Percentiles rank a stretch among this genome's conserved stretches.
Conservation (phyloP, 2,888 invertebrate genomes). For the Pristionchus arcanus region DNA sequence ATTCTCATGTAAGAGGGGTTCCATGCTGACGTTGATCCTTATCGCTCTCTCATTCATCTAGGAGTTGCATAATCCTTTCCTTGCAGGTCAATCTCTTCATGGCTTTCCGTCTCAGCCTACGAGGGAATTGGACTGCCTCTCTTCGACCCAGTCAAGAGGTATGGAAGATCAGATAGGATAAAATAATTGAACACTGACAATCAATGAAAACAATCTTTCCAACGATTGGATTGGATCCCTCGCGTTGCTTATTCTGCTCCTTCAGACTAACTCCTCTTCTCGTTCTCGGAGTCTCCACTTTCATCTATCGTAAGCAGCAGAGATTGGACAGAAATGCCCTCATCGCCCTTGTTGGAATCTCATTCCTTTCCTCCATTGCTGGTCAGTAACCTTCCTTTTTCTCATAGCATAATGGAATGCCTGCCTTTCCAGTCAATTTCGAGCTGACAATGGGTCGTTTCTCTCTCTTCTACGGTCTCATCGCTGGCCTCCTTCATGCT, state of each 20-base stretch:
- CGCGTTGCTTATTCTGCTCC: not conserved
- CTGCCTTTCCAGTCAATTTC: conserved; percentile 71
- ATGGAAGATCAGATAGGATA: conserved; percentile 70
- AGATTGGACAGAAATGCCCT: conserved; percentile 46
- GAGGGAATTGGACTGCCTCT: conserved; percentile 83
- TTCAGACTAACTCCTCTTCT: conserved; percentile 64
- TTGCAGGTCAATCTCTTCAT: conserved; percentile 79
- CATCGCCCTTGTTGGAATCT: conserved; percentile 28
- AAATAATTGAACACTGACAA: not conserved
- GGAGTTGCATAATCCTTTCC: too few species aligned
- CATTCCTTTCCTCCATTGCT: conserved; percentile 33
- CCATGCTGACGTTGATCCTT: too few species aligned
- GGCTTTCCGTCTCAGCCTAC: conserved; percentile 81
- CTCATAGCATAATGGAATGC: not conserved
- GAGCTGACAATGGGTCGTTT: conserved; percentile 73
- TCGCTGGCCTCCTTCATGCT: conserved; percentile 68
- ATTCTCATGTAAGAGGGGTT: conserved; percentile 80
- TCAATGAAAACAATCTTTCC: too few species aligned
- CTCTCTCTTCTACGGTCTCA: conserved; percentile 72
- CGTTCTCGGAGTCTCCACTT: conserved; percentile 59
- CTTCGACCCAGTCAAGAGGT: conserved; percentile 82
- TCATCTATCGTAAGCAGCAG: conserved; percentile 50
- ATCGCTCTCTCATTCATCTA: too few species aligned
- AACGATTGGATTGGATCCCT: too few species aligned
- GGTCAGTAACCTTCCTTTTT: not conserved